Conservation (phyloP, 2,113 vertebrate genomes). For the Verasper variegatus region DNA sequence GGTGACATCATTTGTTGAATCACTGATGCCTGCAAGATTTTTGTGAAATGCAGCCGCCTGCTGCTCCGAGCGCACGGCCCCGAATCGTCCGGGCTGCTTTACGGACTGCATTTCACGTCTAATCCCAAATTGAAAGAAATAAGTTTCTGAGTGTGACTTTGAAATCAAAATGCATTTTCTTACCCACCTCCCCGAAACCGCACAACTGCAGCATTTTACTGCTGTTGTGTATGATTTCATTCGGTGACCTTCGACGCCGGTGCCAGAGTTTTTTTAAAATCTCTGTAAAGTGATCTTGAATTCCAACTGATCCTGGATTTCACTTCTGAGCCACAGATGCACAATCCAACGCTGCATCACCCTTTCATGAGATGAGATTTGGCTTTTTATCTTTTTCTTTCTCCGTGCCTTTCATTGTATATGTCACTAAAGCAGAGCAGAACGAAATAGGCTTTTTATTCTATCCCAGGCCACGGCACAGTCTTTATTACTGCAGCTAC, state of each 20-base stretch:
- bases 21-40: slow-evolving; percentile 31
- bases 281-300: slow-evolving; percentile 25
- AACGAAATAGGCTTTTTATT: slow-evolving; percentile 19
- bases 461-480: slow-evolving; percentile 10
- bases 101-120: not conserved
- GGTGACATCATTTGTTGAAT: slow-evolving; percentile 54
- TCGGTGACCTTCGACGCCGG: not conserved
- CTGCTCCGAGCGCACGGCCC: not conserved
- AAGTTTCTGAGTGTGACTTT: not conserved
- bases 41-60: not conserved
- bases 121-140: not conserved
- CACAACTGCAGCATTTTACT: not conserved
- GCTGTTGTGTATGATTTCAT: no score
- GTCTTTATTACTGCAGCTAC: slow-evolving; percentile 48
- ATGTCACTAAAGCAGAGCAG: slow-evolving; percentile 55
- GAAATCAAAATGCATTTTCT: not conserved
- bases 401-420: slow-evolving; percentile 13
- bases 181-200: not conserved
- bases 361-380: slow-evolving; percentile 52
- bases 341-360: not conserved
- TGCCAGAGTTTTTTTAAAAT: slow-evolving; percentile 16
- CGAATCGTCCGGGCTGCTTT: no score
- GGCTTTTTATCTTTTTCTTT: slow-evolving; percentile 17
- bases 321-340: slow-evolving; percentile 5
- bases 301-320: not conserved